Base-by-base conservation (phyloP, 2,888 invertebrate genomes). In the Sphaerophoria taeniata region DNA sequence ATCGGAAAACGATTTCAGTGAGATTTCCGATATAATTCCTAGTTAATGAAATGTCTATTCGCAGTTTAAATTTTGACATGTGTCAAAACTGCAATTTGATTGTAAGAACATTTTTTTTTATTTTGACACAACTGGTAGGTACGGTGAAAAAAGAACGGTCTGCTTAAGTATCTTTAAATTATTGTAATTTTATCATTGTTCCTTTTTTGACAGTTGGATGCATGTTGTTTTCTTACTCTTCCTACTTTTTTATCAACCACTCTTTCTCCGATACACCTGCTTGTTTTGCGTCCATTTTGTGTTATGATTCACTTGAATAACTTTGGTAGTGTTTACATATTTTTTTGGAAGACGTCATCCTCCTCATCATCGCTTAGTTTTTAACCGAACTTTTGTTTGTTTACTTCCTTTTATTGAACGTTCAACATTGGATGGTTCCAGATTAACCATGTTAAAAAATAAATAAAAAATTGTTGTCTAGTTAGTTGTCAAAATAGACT, bases 1-100 rank as follows among this genome's bases (percentile, higher is more conserved):
- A 39, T 85, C 85, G 39, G 85, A 85, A 53, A 81, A 85, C 53
- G 85, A 85, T 77, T 73, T 81, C 47, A 85, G 81, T 65, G 85
- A 81, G 63, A 70, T 70, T 1, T 81, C 85, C 6, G 85, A 85
- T 65, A 36, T 70, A 6, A 39, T 75, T 49, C 72, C 80, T n/a
- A 58, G 51, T 60, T 81, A 53, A 81, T 16, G 12, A 47, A 45
- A 7, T 9, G 3, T 6, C 14, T 43, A 11, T 43, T 43, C 3
- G 2, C 3, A 33, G n/a, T 33, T 4, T 14, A n/a, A 11, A 33
- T 34, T 9, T n/a, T 3, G 14, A 34, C n/a, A 34, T 11, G 6
- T 47, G 11, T 63, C 34, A 6, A 63, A 49, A 47, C 45, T 67
- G 60, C 65, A 58, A 79, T 53, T 45, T 53, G 67, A 69, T 73